A percentile compares a stretch with the other conserved stretches of the same genome.
Evolutionary conservation across 2,888 invertebrate species (phyloP).

Genomic region (Chymomyza fuscimana): DNA sequence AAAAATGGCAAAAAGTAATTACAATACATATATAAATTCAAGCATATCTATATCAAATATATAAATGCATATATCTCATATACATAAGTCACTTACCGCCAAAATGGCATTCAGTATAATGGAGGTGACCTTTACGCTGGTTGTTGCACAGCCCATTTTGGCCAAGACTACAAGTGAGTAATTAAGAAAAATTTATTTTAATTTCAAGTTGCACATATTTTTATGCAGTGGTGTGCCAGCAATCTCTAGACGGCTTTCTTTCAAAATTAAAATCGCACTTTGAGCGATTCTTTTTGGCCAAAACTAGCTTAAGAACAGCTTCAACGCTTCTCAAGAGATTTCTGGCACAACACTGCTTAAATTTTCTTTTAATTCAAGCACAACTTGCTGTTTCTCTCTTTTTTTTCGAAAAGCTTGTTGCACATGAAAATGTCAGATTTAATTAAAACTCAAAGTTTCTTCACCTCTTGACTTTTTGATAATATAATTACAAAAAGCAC

Average conservation of each 20-base stretch:
- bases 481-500: slow-evolving; percentile 24
- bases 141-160: slow-evolving; percentile 74
- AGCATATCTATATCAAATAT: background rate
- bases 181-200: slow-evolving; percentile 2
- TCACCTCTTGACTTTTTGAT: slow-evolving; percentile 57
- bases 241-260: too few species aligned
- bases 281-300: too few species aligned
- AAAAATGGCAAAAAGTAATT: background rate
- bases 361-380: too few species aligned
- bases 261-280: too few species aligned
- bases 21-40: background rate
- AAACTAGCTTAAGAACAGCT: too few species aligned
- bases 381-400: slow-evolving; percentile 6
- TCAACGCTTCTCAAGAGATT: too few species aligned
- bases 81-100: slow-evolving; percentile 72
- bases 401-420: slow-evolving; percentile 6
- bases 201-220: background rate
- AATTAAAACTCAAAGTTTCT: slow-evolving; percentile 35
- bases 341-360: too few species aligned
- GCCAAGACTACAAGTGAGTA: slow-evolving; percentile 2
- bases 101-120: slow-evolving; percentile 70
- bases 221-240: background rate
- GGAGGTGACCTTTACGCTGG: slow-evolving; percentile 70
- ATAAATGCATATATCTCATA: background rate
- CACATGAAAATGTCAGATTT: background rate